Evolutionary conservation across 2,797 vertebrate species (phyloP).

Genomic region (Scyliorhinus canicula): DNA sequence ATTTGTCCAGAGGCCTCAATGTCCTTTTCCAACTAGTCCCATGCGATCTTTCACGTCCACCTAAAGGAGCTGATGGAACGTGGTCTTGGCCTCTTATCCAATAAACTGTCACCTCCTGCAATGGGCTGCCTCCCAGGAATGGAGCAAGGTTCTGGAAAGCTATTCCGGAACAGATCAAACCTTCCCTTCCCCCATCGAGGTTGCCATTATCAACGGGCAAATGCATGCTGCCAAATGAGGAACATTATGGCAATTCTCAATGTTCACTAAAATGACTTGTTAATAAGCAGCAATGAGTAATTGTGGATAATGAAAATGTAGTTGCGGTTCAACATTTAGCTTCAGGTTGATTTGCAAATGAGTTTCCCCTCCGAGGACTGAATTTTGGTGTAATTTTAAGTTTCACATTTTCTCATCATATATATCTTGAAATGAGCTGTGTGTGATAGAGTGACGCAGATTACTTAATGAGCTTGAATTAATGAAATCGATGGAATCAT

Average conservation of each 20-base stretch:
- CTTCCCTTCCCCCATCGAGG: not conserved
- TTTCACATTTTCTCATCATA: not conserved
- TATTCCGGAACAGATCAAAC: not conserved
- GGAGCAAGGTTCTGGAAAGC: not conserved
- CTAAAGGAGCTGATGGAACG: too few species aligned
- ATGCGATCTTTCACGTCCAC: not conserved
- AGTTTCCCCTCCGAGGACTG: conserved; percentile 21
- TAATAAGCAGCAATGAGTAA: conserved; percentile 29
- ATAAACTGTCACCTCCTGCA: not conserved
- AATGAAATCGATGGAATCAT: conserved; percentile 27
- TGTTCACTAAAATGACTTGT: not conserved
- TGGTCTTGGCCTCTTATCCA: not conserved
- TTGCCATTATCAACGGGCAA: not conserved
- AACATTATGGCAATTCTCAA: not conserved
- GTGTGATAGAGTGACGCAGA: not conserved
- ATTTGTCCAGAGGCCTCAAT: not conserved
- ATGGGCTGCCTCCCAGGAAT: not conserved
- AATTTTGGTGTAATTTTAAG: conserved; percentile 21
- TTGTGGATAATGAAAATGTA: conserved; percentile 25
- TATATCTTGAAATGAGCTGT: conserved; percentile 15
- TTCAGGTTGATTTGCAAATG: conserved; percentile 33
- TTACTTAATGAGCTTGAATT: conserved; percentile 32
- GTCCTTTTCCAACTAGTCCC: not conserved
- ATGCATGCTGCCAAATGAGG: not conserved
- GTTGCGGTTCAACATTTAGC: not conserved